Conservation (phyloP, 1,140 invertebrate genomes). For the Macrosteles quadrilineatus region DNA sequence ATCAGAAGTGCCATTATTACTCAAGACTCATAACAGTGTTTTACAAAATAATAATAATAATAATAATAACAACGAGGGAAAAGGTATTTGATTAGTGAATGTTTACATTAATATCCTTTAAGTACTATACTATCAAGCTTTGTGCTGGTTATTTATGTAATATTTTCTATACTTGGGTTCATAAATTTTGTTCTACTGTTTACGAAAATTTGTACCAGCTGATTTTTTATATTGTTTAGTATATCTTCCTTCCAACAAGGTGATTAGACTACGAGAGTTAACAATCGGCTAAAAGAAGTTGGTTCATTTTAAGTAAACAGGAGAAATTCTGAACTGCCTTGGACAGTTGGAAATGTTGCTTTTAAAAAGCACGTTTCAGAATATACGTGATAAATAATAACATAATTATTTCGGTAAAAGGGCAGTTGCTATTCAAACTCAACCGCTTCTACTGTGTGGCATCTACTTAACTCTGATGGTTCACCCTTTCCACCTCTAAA, state of each 20-base stretch:
- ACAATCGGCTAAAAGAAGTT: background rate
- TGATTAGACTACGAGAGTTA: background rate
- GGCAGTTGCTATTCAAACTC: conserved; percentile 2
- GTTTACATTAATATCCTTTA: too few species aligned
- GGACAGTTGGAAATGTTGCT: conserved; percentile 8
- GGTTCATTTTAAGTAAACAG: background rate
- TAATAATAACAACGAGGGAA: too few species aligned
- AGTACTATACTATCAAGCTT: too few species aligned
- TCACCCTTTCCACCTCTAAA: conserved; percentile 10
- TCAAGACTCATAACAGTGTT: too few species aligned
- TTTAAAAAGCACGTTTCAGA: background rate
- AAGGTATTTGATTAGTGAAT: too few species aligned
- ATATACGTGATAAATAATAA: background rate
- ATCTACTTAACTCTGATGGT: background rate
- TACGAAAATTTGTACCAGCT: too few species aligned
- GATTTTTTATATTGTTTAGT: background rate
- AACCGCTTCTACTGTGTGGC: background rate
- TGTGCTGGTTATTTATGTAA: too few species aligned
- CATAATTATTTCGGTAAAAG: background rate
- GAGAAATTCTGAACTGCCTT: background rate
- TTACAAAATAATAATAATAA: too few species aligned
- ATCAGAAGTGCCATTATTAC: too few species aligned
- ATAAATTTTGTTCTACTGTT: too few species aligned
- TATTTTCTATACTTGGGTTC: too few species aligned
- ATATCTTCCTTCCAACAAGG: background rate